Conservation (phyloP, 2,888 invertebrate species). For the Cantharis lateralis region DNA sequence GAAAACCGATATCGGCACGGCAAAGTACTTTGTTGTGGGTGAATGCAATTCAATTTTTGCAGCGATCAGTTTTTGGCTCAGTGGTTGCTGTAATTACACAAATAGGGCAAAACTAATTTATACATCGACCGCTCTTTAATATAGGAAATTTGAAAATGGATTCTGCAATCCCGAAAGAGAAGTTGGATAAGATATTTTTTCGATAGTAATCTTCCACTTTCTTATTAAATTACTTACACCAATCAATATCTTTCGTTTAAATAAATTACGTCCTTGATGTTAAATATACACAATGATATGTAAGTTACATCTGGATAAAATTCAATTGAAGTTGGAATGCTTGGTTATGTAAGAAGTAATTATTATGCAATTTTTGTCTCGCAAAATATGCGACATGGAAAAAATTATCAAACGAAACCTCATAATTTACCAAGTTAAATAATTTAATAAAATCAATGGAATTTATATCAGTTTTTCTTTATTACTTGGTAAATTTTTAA, state of each 20-base stretch:
- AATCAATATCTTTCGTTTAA: not conserved
- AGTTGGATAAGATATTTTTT: not conserved
- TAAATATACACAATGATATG: not conserved
- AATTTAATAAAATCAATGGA: not conserved
- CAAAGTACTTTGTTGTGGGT: not conserved
- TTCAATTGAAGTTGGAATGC: not conserved
- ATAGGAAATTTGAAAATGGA: not conserved
- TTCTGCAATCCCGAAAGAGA: not conserved
- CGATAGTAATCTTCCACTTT: not conserved
- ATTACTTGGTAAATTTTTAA: not conserved
- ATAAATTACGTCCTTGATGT: not conserved
- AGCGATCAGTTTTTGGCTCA: not conserved
- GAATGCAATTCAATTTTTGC: not conserved
- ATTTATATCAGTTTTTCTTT: not conserved
- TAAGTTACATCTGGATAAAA: not conserved
- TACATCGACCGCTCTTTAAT: not conserved
- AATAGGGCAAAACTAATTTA: not conserved
- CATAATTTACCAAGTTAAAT: not conserved
- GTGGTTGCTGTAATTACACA: not conserved
- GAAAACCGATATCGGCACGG: not conserved
- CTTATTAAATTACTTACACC: not conserved
- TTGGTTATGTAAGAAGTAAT: not conserved
- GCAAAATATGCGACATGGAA: not conserved
- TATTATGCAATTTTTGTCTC: not conserved
- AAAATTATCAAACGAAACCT: not conserved